Evolutionary conservation across 2,797 vertebrate species (phyloP), one percentile per base, ranked within the genome.

Genomic region (Rallus crepitans): DNA sequence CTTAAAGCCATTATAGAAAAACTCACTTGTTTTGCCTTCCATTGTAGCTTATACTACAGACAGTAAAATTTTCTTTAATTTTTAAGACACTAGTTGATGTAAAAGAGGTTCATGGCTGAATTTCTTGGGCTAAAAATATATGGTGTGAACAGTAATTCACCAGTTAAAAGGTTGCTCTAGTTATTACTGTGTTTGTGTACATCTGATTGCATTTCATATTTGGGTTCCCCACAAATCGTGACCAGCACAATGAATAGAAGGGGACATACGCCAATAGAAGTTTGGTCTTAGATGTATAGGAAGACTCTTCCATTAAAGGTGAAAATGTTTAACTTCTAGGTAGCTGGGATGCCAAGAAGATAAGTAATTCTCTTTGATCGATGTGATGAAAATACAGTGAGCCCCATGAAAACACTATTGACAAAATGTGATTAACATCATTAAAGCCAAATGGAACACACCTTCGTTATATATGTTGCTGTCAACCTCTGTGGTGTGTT

Each of bases 251-350:
- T 42, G 37, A 63, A 19, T 3, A 31, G 42, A 57, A 68, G 39
- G 59, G 52, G 30, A 17, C 0, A 0, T 31, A 13, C 11, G 37
- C 24, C 1, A 4, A 47, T 6, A 45, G 30, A 39, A 35, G 19
- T 11, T 28, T 59, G 15, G 33, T 39, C 65, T 40, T 28, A 56
- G 3, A 5, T 35, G n/a, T 47, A 42, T 14, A 28, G 30, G 33
- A 45, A 47, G 45, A 33, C 37, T 60, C 40, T 65, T 78, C 25
- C 14, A 10, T 39, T 40, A 56, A 39, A 82, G 12, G 28, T 2
- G 21, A 61, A 48, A 72, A 60, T 20, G 5, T 42, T n/a, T 39
- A 5, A 42, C 7, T 39, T 65, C 7, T 40, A 48, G 11, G 15
- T 24, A 61, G 31, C 24, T 50, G 19, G 0, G 3, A 39, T 53